Percentiles rank a stretch among this genome's conserved stretches.
Conservation (phyloP, 2,113 vertebrate genomes). For the Albula glossodonta region DNA sequence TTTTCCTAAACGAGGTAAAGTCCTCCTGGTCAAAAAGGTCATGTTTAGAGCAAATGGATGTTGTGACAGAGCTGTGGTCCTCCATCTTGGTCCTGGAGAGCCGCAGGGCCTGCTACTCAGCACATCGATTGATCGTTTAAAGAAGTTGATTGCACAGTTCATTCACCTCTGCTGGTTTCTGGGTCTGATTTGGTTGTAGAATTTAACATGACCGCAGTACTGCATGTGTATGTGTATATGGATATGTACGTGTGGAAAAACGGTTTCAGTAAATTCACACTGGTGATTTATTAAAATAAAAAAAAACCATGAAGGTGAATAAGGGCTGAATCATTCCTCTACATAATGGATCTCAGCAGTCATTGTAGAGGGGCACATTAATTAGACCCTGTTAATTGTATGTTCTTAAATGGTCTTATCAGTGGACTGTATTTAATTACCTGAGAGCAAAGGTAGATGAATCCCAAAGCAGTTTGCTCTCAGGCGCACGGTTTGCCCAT, state of each 20-base stretch:
- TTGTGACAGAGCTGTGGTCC: too few relatives aligned
- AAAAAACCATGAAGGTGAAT: too few relatives aligned
- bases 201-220: too few relatives aligned
- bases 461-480: neutral
- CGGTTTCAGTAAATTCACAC: neutral
- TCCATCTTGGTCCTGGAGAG: too few relatives aligned
- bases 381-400: neutral
- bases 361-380: neutral
- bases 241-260: neutral
- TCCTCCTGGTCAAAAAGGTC: neutral
- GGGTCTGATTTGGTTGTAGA: too few relatives aligned
- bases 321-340: neutral
- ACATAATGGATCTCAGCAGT: neutral
- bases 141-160: too few relatives aligned
- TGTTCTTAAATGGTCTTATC: slow-evolving; percentile 6
- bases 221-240: neutral
- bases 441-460: neutral
- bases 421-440: neutral
- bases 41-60: neutral
- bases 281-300: too few relatives aligned
- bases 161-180: too few relatives aligned
- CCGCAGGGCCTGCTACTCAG: too few relatives aligned
- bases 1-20: neutral
- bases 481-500: neutral
- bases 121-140: too few relatives aligned